Conservation (phyloP, 2,888 invertebrate species). For the Masnerella sp. region DNA sequence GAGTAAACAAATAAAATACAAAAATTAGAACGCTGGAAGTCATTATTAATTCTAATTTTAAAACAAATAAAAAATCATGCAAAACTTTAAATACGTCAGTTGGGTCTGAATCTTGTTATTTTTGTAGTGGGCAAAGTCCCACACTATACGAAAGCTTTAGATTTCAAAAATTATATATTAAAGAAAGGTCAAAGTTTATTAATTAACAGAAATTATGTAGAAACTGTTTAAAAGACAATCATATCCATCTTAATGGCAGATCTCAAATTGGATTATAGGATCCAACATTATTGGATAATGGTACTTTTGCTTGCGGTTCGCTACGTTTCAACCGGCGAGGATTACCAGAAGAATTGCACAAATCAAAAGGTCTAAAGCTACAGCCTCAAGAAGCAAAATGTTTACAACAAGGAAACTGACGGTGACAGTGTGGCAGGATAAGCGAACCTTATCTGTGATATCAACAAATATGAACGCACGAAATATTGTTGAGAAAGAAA, state of each 20-base stretch:
- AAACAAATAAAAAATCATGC: no score
- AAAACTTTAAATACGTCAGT: background rate
- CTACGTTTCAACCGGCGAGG: constrained; percentile 23
- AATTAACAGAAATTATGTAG: background rate
- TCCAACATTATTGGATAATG: constrained; percentile 9
- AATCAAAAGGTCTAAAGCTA: constrained; percentile 17
- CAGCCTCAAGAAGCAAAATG: constrained; percentile 13
- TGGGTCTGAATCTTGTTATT: background rate
- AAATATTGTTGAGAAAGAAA: constrained; percentile 21
- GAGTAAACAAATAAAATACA: background rate
- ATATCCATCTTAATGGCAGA: background rate
- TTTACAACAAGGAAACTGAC: constrained; percentile 21
- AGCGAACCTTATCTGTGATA: constrained; percentile 32
- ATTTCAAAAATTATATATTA: background rate
- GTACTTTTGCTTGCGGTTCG: constrained; percentile 36
- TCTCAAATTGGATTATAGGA: background rate
- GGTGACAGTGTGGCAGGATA: constrained; percentile 38
- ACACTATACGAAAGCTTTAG: background rate
- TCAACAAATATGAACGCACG: constrained; percentile 37
- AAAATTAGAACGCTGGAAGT: constrained; percentile 1
- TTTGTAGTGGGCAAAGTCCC: background rate
- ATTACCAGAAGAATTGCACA: constrained; percentile 21
- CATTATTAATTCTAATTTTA: background rate
- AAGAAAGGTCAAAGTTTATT: background rate
- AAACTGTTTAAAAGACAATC: background rate